phyloP scores from a whole-genome alignment of 2,113 vertebrate species.

The Donacobius atricapilla region DNA sequence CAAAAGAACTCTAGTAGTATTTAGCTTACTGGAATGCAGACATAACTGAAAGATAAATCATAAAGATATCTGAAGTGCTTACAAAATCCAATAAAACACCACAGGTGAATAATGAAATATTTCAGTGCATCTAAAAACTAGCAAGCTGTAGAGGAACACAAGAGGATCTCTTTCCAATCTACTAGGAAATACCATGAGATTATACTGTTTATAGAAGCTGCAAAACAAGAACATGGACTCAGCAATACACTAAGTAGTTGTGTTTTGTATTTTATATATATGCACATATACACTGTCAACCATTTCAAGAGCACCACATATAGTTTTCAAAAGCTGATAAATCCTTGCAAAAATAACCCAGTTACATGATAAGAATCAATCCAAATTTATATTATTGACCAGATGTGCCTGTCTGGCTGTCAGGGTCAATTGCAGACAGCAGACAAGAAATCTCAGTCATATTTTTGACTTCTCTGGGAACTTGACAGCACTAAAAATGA shows the following conservation, averaged over 20 bases:
- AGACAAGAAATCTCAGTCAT: background rate
- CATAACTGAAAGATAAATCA: background rate
- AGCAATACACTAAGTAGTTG: background rate
- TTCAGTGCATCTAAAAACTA: background rate
- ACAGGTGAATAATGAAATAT: background rate
- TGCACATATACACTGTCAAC: rapidly evolving
- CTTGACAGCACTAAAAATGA: background rate
- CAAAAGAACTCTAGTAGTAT: background rate
- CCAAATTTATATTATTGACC: background rate
- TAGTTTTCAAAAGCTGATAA: background rate
- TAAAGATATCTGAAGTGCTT: background rate
- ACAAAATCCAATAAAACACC: background rate
- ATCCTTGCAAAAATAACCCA: background rate
- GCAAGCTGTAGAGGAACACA: background rate
- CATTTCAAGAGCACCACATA: background rate
- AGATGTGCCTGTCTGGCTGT: background rate
- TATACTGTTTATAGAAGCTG: background rate
- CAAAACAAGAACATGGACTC: background rate
- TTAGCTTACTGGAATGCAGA: background rate
- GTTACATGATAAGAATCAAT: background rate
- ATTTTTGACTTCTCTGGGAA: background rate
- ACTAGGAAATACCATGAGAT: background rate
- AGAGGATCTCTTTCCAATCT: background rate
- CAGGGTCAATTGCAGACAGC: background rate
- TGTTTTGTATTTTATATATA: background rate